phyloP scores from a whole-genome alignment of 1,140 invertebrate species.

The Drosophila setifemur region DNA sequence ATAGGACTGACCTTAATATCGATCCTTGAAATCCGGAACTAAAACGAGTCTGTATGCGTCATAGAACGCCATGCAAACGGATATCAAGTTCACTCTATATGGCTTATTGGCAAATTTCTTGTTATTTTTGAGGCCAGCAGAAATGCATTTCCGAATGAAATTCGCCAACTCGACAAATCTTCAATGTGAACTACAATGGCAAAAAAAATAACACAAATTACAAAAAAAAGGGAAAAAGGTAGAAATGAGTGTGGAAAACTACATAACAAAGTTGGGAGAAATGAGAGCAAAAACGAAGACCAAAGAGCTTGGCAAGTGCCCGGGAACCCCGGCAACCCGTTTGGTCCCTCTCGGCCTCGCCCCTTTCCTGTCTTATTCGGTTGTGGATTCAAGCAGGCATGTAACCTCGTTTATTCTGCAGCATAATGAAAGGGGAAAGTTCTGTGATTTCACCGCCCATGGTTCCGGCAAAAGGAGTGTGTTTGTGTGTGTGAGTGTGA shows the following conservation, averaged over 20 bases:
- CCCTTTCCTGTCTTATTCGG: slow-evolving; percentile 62
- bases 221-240: slow-evolving; percentile 5
- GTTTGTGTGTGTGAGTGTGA: slow-evolving; percentile 5
- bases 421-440: slow-evolving; percentile 61
- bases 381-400: slow-evolving; percentile 57
- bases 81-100: slow-evolving; percentile 9
- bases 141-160: slow-evolving; percentile 50
- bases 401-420: slow-evolving; percentile 71
- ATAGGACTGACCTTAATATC: slow-evolving; percentile 26
- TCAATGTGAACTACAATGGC: slow-evolving; percentile 29
- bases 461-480: slow-evolving; percentile 48
- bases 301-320: slow-evolving; percentile 43
- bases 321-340: not conserved
- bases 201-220: not conserved
- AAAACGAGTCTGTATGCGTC: slow-evolving; percentile 23
- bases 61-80: slow-evolving; percentile 4
- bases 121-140: slow-evolving; percentile 14
- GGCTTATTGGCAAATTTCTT: slow-evolving; percentile 31
- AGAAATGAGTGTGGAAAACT: slow-evolving; percentile 41
- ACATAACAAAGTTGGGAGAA: slow-evolving; percentile 43
- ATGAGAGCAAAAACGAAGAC: slow-evolving; percentile 42
- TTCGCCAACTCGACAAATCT: slow-evolving; percentile 52
- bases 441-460: slow-evolving; percentile 56
- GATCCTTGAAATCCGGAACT: not conserved
- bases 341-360: not conserved